Base-by-base conservation (phyloP, 2,113 vertebrate species). In the Lophochroa leadbeateri region DNA sequence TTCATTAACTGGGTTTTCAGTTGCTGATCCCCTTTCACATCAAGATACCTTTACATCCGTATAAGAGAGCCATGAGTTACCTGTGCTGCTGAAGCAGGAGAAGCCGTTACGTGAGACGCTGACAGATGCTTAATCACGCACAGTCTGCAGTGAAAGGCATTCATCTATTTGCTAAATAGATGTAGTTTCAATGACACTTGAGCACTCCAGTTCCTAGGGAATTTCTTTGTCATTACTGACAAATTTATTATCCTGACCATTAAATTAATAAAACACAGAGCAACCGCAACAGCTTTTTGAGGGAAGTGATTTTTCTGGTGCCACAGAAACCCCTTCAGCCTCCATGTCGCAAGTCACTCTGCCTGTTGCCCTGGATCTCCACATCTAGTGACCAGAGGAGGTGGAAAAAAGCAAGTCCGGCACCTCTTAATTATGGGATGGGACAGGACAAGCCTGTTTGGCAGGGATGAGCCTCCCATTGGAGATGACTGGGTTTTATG, bases 81-180 rank as follows among this genome's bases (percentile, higher is more conserved):
- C 86, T 60, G 72, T 78, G 70, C 81, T 33, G 13, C 83, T 37
- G 47, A 16, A 65, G 49, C 7, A 23, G 18, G 71, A 85, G 53
- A 75, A 83, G 94, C 90, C 55, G 37, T 71, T 70, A 2, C 2
- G 60, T 12, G 70, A 71, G 21, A 24, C 31, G 2, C n/a, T 96
- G 97, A 92, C 94, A 96, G 97, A 87, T 96, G 86, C 94, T 95
- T 95, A 16, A 97, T 95, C 95, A 96, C 89, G n/a, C 12, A 2
- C 58, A 28, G 86, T 52, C 77, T 57, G 41, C 53, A 23, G 41
- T 60, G 80, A 89, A 80, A 97, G 93, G 85, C 95, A 92, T 93
- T 96, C 77, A 92, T 97, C 94, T 96, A 29, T 82, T 92, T 92
- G 96, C 96, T 97, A 96, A 95, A 96, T 94, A 95, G 96, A 94